These are phyloP conservation scores for Ellobius talpinus DNA, from an alignment of 2,113 vertebrate species.

Conservation along the genomic window DNA sequence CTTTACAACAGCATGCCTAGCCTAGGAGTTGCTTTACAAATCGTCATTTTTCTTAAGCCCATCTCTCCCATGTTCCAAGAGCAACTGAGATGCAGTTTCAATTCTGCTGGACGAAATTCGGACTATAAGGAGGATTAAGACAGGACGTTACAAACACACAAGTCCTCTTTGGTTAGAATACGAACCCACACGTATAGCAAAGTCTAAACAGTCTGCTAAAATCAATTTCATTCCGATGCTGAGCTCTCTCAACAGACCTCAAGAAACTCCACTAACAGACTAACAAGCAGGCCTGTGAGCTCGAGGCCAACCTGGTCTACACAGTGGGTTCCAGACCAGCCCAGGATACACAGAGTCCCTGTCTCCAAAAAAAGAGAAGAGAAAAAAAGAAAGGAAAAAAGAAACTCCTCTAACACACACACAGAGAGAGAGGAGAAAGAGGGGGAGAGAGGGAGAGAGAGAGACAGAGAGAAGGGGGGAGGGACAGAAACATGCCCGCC, in stretches of 20 bases:
- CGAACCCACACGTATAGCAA: constrained; percentile 40
- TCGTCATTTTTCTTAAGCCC: constrained; percentile 25
- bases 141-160: constrained; percentile 60
- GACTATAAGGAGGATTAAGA: constrained; percentile 45
- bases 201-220: constrained; percentile 52
- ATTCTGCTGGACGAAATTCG: constrained; percentile 39
- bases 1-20: constrained; percentile 21
- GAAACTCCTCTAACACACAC: neutral
- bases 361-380: neutral
- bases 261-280: constrained; percentile 10
- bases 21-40: neutral
- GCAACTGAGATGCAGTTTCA: constrained; percentile 36
- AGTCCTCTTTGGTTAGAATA: constrained; percentile 38
- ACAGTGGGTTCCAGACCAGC: neutral
- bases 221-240: constrained; percentile 38
- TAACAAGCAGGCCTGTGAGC: neutral
- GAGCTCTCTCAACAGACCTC: neutral
- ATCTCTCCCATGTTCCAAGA: constrained; percentile 32
- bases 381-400: fast-evolving
- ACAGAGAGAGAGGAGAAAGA: neutral
- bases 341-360: neutral
- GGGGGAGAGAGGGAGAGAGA: neutral
- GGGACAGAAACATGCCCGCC: too few species aligned
- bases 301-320: neutral
- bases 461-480: neutral